phyloP scores from a whole-genome alignment of 2,888 invertebrate species.

The Rhimphoctona megacephalus region DNA sequence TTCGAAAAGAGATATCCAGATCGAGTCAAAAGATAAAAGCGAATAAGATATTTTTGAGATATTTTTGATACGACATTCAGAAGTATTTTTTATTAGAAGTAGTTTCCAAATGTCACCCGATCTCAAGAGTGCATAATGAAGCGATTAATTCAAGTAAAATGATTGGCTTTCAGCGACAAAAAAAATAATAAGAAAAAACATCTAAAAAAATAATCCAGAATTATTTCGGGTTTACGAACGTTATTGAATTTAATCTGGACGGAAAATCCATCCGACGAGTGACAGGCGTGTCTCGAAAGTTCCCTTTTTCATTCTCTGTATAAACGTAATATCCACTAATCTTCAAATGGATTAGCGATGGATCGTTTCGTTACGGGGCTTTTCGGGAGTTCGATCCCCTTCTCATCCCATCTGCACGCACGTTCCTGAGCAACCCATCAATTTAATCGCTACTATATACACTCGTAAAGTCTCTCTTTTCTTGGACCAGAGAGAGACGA shows the following conservation, averaged over 20 bases:
- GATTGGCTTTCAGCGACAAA: background rate
- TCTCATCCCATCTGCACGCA: slow-evolving; percentile 31
- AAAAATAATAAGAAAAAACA: background rate
- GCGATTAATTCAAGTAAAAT: slow-evolving; percentile 26
- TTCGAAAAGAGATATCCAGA: background rate
- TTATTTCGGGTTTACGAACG: background rate
- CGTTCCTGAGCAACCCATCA: slow-evolving; percentile 60
- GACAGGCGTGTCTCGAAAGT: slow-evolving; percentile 37
- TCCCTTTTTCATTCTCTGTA: background rate
- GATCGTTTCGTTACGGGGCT: slow-evolving; percentile 58
- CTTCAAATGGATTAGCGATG: slow-evolving; percentile 58
- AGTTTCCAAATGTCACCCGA: slow-evolving; percentile 10
- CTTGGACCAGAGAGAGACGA: slow-evolving; percentile 22
- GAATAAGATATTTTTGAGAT: background rate
- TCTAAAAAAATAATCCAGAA: background rate
- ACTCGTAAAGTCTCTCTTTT: slow-evolving; percentile 51
- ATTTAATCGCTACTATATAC: slow-evolving; percentile 62
- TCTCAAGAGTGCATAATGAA: slow-evolving; percentile 9
- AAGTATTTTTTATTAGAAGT: background rate
- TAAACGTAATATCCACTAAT: slow-evolving; percentile 35
- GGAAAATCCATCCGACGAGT: slow-evolving; percentile 48
- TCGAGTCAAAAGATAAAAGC: slow-evolving; percentile 1
- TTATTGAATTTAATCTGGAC: slow-evolving; percentile 49
- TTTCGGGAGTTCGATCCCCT: slow-evolving; percentile 39
- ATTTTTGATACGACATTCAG: background rate